Base-by-base conservation (phyloP, 37 sponge, comb jelly and placozoan species). In the Eunapius fragilis region DNA sequence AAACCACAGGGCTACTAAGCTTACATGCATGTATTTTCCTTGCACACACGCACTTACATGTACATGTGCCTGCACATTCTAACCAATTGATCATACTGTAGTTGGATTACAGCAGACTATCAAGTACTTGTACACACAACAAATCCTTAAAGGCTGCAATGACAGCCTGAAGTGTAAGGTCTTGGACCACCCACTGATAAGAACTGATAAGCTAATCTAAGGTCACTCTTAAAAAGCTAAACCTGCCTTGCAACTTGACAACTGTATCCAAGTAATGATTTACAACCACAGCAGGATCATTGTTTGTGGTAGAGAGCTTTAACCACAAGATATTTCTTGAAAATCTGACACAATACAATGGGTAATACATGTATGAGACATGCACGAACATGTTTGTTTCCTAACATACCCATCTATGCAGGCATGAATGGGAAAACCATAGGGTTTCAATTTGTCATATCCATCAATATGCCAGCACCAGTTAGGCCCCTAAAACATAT, bases 261-360 rank as follows among this genome's bases (percentile, higher is more conserved):
- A 89, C 58, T 72, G 74, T 34, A 31, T 89, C 89, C 34, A 89
- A 47, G 33, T 50, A 89, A 50, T 58, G 84, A 5, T 74, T 69
- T 14, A 37, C 26, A 25, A 89, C 70, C 14, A 78, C 80, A 34
- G 32, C 71, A 47, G 89, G 89, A 31, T 82, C 74, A 69, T 77
- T 41, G 37, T 89, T 89, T n/a, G 85, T 79, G 10, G 85, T 34
- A 25, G 89, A 32, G 30, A 79, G 7, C 41, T 31, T 84, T 9
- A 89, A 81, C 85, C 89, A 89, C 24, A 84, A 19, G 5, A 89
- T 72, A 28, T 73, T 78, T 41, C 89, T 78, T 0, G 91, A 90
- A 75, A 74, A 90, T 71, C 91, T 90, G 69, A 28, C 76, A 11
- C 17, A 33, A 33, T 35, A 38, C 25, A 34, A 47, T 37, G 4